Evolutionary conservation across 2,797 vertebrate species (phyloP), one percentile per base, ranked within the genome.

Genomic region (Sebastes trivittatus): DNA sequence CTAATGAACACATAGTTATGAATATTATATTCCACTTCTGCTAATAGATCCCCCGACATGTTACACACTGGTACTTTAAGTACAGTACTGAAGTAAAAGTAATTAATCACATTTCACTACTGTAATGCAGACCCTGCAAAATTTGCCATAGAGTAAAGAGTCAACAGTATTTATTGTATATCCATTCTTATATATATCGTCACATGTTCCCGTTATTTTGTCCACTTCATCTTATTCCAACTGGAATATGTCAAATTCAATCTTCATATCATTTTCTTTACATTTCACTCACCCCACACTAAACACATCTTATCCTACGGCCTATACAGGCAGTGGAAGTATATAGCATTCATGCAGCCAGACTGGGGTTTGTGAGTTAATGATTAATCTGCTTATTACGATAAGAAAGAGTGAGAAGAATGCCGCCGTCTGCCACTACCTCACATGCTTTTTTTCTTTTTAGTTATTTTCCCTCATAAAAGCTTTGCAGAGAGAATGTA

Each of bases 361-460:
- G 5, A 72, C 70, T 46, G 64, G 20, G 38, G 7, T 52, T 49
- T 77, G 25, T 6, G 22, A 80, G 92, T 92, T 90, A 92, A 93
- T 90, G 13, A 90, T 92, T 89, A 38, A 84, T 88, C 38, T 42
- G 62, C 11, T 6, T 64, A 59, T 64, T 36, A 29, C 32, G 72
- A 91, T 91, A 89, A 92, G 81, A 84, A 72, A 56, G 42, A 52
- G 27, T 11, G 55, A 74, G 49, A 83, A 66, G 49, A 76, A 77
- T 71, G 54, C 16, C 16, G 58, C 18, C 16, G 5, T 75, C n/a
- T 69, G 54, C 11, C 36, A 2, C 63, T 2, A 5, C 54, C 14
- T 63, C 5, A 3, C 42, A 18, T 67, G 9, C 34, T 80, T 69
- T 23, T 6, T 18, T 52, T 55, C 25, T n/a, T 23, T 56, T 18